Evolutionary conservation across 2,888 invertebrate species (phyloP).

Genomic region (Plebejus melissa): DNA sequence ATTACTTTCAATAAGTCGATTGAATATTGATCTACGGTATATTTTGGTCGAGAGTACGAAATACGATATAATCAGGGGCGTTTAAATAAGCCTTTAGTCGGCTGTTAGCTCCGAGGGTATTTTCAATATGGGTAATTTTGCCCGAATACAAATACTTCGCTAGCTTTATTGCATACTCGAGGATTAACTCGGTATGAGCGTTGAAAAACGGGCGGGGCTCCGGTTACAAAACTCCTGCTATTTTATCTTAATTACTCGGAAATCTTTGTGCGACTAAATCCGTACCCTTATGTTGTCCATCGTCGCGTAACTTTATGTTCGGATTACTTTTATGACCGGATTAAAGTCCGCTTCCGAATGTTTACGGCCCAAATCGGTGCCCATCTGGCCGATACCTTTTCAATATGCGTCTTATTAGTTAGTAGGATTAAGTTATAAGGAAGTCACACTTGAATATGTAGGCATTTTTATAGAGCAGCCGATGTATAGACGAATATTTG

Average conservation of each 20-base stretch:
- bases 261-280: conserved; percentile 75
- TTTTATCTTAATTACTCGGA: conserved; percentile 78
- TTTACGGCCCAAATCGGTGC: conserved; percentile 66
- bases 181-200: conserved; percentile 75
- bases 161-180: conserved; percentile 74
- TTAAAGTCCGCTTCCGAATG: conserved; percentile 75
- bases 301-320: conserved; percentile 76
- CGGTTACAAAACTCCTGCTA: conserved; percentile 69
- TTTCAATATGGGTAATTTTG: conserved; percentile 78
- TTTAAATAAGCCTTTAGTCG: conserved; percentile 69
- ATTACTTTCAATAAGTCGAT: conserved; percentile 41
- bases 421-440: conserved; percentile 20
- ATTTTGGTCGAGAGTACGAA: conserved; percentile 49
- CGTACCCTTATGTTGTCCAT: conserved; percentile 77
- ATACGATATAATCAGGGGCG: conserved; percentile 27
- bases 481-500: not conserved
- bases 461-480: not conserved
- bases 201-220: conserved; percentile 68
- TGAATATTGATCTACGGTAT: conserved; percentile 49
- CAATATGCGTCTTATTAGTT: conserved; percentile 38
- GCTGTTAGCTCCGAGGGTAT: conserved; percentile 73
- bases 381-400: conserved; percentile 49
- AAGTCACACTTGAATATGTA: not conserved
- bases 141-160: conserved; percentile 74
- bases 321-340: conserved; percentile 78